Percentiles rank a stretch among this genome's conserved stretches.
phyloP scores from a whole-genome alignment of 2,113 vertebrate species.

The Triplophysa tibetana region DNA sequence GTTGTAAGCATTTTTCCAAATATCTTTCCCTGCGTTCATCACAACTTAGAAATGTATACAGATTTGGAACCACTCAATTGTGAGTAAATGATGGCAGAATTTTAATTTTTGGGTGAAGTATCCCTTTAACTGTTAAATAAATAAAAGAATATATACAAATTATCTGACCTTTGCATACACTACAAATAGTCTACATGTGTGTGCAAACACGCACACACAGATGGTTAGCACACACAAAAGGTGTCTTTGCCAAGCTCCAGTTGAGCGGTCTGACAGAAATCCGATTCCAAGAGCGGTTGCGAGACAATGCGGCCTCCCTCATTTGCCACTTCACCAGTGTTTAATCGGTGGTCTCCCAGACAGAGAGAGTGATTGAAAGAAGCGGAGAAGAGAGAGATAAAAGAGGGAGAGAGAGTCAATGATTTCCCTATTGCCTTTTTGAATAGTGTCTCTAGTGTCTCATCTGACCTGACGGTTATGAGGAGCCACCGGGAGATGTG shows the following conservation, averaged over 20 bases:
- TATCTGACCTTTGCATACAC: not conserved
- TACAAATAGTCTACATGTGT: not conserved
- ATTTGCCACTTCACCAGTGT: conserved; percentile 61
- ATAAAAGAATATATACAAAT: too few relatives aligned
- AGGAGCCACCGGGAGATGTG: conserved; percentile 67
- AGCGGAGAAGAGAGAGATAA: conserved; percentile 24
- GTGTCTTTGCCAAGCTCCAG: conserved; percentile 29
- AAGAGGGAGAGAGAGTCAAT: conserved; percentile 52
- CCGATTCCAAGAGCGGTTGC: conserved; percentile 49
- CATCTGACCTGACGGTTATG: conserved; percentile 72
- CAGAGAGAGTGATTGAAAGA: conserved; percentile 44
- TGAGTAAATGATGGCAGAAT: too few relatives aligned
- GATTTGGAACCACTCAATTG: too few relatives aligned
- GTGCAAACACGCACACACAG: not conserved
- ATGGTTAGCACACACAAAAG: conserved; percentile 17
- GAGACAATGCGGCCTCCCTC: conserved; percentile 55
- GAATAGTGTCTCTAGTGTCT: conserved; percentile 66
- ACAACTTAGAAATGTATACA: too few relatives aligned
- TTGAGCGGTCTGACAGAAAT: conserved; percentile 47
- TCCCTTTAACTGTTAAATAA: too few relatives aligned
- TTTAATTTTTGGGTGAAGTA: too few relatives aligned
- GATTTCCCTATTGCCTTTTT: conserved; percentile 65
- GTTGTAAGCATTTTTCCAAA: too few relatives aligned
- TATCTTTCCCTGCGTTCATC: too few relatives aligned
- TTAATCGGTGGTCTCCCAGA: conserved; percentile 50